Base-by-base conservation (phyloP, 2,888 invertebrate genomes). In the Pammene fasciana region DNA sequence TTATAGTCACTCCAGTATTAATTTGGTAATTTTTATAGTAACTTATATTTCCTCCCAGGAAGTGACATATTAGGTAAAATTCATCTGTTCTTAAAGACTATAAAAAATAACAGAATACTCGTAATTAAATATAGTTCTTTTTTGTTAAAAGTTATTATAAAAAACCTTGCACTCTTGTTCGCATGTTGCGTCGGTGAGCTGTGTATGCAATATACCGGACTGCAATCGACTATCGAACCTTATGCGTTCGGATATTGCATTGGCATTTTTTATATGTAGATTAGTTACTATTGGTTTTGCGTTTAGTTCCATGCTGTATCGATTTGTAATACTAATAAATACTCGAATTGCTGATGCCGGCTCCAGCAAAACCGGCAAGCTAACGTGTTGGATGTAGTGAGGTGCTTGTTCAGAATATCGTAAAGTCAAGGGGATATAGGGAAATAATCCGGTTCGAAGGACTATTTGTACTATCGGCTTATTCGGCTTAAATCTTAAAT, bases 161-260 rank as follows among this genome's bases (percentile, higher is more conserved):
- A 11, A 18, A 18, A 18, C 9, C 50, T 9, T 26, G 2, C 9
- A 14, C 38, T 14, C 4, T 8, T 2, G 5, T n/a, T 26, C 13
- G 9, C 26, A 5, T 59, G n/a, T 14, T 45, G 34, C 45, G 18
- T 13, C 34, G 46, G 34, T 55, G 60, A 26, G 41, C 46, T 18
- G 46, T 60, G 60, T 65, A 60, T 65, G 59, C 70, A 70, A 65
- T 70, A 41, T 45, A 38, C 67, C 46, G 48, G 43, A 59, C 46
- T 70, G 70, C 65, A 55, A 60, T 65, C 59, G 70, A 34, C 55
- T 60, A 36, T 60, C 59, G 52, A 34, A 68, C 70, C 65, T 65
- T 70, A 70, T 65, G 65, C 54, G 60, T 65, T 65, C 52, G 34
- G 70, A 34, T 55, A 65, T 60, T 54, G 68, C 64, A 54, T 61